Evolutionary conservation across 2,797 vertebrate genomes (phyloP), one percentile per base, ranked within the genome.

Genomic region (Tokudaia muenninki): DNA sequence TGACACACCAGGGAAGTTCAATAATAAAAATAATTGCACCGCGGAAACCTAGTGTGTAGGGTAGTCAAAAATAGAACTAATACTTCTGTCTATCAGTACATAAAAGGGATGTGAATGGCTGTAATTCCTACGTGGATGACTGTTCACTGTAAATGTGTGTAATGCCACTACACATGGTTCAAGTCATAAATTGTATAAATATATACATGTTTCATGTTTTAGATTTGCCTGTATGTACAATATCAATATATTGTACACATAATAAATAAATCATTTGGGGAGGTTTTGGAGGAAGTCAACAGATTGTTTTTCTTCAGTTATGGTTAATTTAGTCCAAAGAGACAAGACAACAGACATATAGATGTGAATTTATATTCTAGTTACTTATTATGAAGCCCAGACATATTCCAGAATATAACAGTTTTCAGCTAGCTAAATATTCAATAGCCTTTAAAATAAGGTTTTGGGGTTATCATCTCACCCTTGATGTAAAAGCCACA

Each of bases 401-500:
- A 67, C 24, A 65, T 82, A 87, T 90, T 89, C 44, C 16, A 77
- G 88, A 94, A 91, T 93, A 74, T 74, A 67, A 74, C 8, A 84
- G 74, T 90, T 88, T 96, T 80, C 63, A 87, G 55, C 91, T 97
- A 87, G 80, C 90, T 82, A 94, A 79, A 67, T 94, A 21, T 83
- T 87, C 57, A 44, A 80, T 94, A 93, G 75, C 65, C 70, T 63
- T 95, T 95, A 92, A 97, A 97, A 96, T 94, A 97, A 97, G 96
- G 96, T 97, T 97, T 98, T 97, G 87, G 95, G 97, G 96, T 97
- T 94, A 97, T 92, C 31, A 47, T 50, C 75, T 96, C 75, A 96
- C 84, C 92, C 87, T 95, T 59, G 29, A 88, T 87, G 55, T 50
- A 94, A 90, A 98, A 95, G 1, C 12, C 29, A 92, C 83, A 91